phyloP scores from a whole-genome alignment of 2,797 vertebrate species.

The Manis pentadactyla region DNA sequence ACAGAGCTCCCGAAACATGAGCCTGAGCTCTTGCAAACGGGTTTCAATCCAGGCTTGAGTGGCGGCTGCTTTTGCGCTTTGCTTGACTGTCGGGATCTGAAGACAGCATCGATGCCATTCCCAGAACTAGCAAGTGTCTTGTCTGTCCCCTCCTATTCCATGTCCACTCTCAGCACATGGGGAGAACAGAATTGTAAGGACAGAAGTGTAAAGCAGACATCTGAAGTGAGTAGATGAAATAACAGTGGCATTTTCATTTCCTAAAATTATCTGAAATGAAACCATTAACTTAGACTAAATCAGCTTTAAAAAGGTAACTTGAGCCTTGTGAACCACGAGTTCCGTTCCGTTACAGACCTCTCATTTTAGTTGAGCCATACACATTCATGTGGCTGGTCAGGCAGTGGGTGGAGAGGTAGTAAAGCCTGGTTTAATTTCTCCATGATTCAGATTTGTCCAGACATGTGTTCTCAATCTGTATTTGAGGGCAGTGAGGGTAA shows the following conservation, averaged over 20 bases:
- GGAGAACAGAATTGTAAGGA: neutral
- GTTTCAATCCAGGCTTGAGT: neutral
- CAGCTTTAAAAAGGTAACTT: neutral
- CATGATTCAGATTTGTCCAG: neutral
- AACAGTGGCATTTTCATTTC: neutral
- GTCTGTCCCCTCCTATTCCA: neutral
- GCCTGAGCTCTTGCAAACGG: neutral
- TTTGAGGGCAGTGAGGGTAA: conserved; percentile 67
- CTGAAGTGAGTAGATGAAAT: neutral
- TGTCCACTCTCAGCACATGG: neutral
- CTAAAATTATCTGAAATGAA: neutral
- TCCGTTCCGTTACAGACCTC: accelerated
- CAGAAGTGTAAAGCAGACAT: neutral
- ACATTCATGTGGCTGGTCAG: accelerated
- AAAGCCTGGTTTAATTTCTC: neutral
- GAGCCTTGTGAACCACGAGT: accelerated
- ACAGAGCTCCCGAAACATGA: neutral
- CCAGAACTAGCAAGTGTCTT: accelerated
- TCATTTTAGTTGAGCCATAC: neutral
- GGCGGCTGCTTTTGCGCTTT: neutral
- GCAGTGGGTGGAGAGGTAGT: accelerated
- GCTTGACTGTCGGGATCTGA: accelerated
- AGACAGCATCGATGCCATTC: accelerated
- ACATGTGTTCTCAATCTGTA: conserved; percentile 58
- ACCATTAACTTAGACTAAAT: neutral